Evolutionary conservation across 2,113 vertebrate genomes (phyloP).

Genomic region (Zosterops japonicus): DNA sequence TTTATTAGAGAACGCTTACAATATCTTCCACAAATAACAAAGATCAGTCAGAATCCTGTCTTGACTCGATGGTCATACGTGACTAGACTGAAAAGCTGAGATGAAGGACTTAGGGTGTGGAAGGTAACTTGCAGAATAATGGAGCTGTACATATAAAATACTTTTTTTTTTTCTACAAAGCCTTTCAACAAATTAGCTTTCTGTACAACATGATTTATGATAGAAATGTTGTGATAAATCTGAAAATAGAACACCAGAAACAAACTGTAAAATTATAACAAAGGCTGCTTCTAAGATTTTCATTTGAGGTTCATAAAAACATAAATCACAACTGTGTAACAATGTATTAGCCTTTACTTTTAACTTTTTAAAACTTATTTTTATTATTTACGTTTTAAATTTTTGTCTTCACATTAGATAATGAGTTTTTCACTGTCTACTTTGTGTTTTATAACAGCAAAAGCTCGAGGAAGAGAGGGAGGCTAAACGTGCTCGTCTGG

Average conservation of each 20-base stretch:
- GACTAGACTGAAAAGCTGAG: background rate
- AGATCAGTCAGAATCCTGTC: background rate
- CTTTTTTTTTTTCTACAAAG: too few relatives aligned
- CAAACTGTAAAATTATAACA: background rate
- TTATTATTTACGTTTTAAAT: background rate
- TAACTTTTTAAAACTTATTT: background rate
- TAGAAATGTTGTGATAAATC: background rate
- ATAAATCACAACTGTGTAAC: background rate
- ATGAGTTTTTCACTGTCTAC: background rate
- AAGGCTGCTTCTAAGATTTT: background rate
- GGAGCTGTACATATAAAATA: background rate
- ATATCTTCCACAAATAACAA: background rate
- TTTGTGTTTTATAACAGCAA: conserved; percentile 78
- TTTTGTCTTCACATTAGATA: background rate
- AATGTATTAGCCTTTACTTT: background rate
- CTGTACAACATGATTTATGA: background rate
- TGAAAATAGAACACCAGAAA: background rate
- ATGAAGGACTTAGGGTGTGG: background rate
- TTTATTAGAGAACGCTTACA: background rate
- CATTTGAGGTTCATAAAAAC: background rate
- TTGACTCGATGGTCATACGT: background rate
- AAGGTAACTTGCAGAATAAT: background rate
- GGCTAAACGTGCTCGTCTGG: conserved; percentile 84
- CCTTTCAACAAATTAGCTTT: background rate
- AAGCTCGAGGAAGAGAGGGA: conserved; percentile 92